Evolutionary conservation across 2,113 vertebrate genomes (phyloP), one percentile per base, ranked within the genome.

Genomic region (Azemiops feae): DNA sequence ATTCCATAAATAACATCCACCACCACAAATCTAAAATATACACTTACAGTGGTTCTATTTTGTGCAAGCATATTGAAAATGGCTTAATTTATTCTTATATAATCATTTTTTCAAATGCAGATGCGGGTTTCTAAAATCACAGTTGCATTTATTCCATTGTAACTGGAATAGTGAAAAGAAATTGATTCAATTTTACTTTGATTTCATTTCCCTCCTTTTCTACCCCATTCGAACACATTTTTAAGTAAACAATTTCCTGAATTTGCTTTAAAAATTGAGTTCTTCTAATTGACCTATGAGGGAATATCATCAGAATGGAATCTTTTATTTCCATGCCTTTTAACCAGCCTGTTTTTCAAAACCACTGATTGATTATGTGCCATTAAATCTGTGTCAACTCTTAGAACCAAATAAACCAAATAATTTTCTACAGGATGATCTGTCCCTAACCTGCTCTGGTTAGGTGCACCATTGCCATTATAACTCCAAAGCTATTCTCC

Each of bases 211-310:
- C 12, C 43, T 16, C 12, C 14, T 16, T 69, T 34, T 18, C 64
- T 74, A 18, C 18, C n/a, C 64, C n/a, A 34, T 69, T n/a, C 5
- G 5, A 34, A 34, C 30, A 69, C 27, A 18, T 58, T 87, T 91
- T 20, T 23, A 91, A 91, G 53, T n/a, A 87, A 60, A 27, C 43
- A 58, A 50, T 58, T 34, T 87, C 18, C 54, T 58, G 34, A 58
- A 20, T 87, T 87, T 91, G 39, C 34, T 91, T 58, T 34, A 91
- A 85, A 91, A 91, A 91, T 34, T 87, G 18, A 60, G 22, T 60
- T 64, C 30, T 57, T 52, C 47, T 5, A 50, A 39, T 52, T 87
- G 45, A 64, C 43, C 43, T 47, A 87, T 64, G 20, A 11, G 2
- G 11, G 10, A 34, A 6, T 60, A 22, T 47, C 27, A 57, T 52